phyloP scores from a whole-genome alignment of 2,113 vertebrate genomes.

The Andinoacara biseriatus region DNA sequence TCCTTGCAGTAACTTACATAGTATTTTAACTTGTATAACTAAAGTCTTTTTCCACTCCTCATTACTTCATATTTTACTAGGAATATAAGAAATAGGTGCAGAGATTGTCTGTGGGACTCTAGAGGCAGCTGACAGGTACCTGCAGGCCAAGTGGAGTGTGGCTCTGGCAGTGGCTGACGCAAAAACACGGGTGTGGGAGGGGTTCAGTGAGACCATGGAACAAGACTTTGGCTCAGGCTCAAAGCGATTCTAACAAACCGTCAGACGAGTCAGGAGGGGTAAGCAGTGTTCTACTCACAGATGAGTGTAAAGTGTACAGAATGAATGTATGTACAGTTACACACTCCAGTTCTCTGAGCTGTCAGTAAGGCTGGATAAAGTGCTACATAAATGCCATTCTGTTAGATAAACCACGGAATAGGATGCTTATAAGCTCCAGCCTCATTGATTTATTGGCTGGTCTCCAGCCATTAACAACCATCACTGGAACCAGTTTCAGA shows the following conservation, averaged over 20 bases:
- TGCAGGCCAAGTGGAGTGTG: no score
- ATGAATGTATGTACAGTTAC: background rate
- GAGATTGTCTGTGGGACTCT: no score
- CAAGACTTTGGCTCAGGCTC: no score
- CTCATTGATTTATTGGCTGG: background rate
- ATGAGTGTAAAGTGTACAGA: background rate
- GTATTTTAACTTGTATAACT: background rate
- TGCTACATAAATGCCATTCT: background rate
- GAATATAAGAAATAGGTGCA: no score
- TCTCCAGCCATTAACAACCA: background rate
- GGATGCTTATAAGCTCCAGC: background rate
- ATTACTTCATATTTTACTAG: no score
- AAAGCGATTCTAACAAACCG: no score
- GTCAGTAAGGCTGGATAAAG: background rate
- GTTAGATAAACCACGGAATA: background rate
- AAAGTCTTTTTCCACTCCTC: background rate
- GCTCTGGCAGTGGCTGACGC: no score
- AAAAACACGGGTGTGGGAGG: no score
- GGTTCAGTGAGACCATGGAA: no score
- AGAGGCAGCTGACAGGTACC: no score
- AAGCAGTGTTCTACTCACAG: background rate
- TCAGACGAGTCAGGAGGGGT: no score
- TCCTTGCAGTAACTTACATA: accelerated
- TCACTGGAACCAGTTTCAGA: background rate
- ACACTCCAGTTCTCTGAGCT: background rate